A percentile compares a stretch with the other conserved stretches of the same genome.
Evolutionary conservation across 2,888 invertebrate genomes (phyloP).

Genomic region (Calliopum simillimum): DNA sequence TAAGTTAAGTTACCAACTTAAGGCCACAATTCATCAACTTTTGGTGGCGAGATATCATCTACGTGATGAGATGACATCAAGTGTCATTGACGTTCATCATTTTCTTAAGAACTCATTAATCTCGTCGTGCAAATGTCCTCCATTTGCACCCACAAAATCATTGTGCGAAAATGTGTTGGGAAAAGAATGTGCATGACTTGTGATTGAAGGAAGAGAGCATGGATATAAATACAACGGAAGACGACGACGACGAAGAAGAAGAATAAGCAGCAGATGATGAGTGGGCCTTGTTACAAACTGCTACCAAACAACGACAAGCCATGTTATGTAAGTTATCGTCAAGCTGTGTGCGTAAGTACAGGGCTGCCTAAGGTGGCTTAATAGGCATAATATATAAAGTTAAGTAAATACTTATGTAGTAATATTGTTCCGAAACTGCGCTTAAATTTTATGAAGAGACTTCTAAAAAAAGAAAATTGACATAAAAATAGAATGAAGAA

Average conservation of each 20-base stretch:
- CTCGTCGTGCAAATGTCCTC: not conserved
- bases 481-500: too few species aligned
- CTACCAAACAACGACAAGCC: constrained; percentile 33
- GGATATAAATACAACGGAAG: not conserved
- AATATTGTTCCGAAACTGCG: too few species aligned
- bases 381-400: too few species aligned
- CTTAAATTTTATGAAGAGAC: too few species aligned
- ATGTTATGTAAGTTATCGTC: constrained; percentile 13
- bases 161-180: too few species aligned
- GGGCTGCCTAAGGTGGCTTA: too few species aligned
- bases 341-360: not conserved
- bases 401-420: too few species aligned
- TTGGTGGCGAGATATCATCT: not conserved
- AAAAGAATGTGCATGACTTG: not conserved
- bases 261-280: not conserved
- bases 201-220: not conserved
- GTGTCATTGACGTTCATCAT: constrained; percentile 41
- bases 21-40: constrained; percentile 5
- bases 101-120: constrained; percentile 31
- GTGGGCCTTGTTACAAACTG: not conserved
- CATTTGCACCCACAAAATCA: too few species aligned
- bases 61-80: constrained; percentile 35
- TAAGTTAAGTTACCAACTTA: not conserved
- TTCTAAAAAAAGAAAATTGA: too few species aligned
- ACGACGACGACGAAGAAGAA: not conserved